Conservation (phyloP, 1,140 invertebrate species). For the Bombus pascuorum region DNA sequence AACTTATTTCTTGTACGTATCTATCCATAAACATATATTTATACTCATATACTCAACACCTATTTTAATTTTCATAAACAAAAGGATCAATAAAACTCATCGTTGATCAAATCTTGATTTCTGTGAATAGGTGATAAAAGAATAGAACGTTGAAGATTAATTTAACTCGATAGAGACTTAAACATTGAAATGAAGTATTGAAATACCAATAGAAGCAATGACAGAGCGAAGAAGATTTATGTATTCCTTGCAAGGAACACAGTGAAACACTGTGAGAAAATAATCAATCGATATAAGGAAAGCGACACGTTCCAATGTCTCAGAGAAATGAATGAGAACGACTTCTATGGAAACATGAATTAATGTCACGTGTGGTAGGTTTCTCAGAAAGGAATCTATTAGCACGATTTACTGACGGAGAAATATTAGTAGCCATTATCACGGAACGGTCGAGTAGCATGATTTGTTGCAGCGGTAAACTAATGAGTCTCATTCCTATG, state of each 20-base stretch:
- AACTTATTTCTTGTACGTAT: too few relatives aligned
- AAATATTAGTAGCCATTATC: constrained; percentile 22
- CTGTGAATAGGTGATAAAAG: too few relatives aligned
- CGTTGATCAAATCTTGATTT: too few relatives aligned
- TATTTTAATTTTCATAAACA: too few relatives aligned
- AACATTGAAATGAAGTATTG: too few relatives aligned
- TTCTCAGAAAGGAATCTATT: constrained; percentile 35
- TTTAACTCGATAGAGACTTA: background rate
- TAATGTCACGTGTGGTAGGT: constrained; percentile 26
- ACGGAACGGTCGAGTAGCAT: background rate
- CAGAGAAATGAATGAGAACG: constrained; percentile 23
- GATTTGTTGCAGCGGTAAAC: constrained; percentile 13
- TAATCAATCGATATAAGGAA: constrained; percentile 10
- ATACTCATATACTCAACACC: too few relatives aligned
- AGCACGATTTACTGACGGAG: constrained; percentile 28
- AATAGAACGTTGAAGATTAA: too few relatives aligned
- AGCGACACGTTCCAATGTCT: constrained; percentile 11
- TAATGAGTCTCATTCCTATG: constrained; percentile 12
- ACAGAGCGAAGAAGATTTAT: background rate
- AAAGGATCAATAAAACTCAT: too few relatives aligned
- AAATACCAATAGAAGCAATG: background rate
- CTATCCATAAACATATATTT: too few relatives aligned
- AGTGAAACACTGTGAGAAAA: constrained; percentile 13
- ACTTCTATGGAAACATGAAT: constrained; percentile 27
- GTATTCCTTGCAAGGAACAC: background rate